Conservation (phyloP, 1,140 invertebrate genomes). For the Drosophila fuyamai region DNA sequence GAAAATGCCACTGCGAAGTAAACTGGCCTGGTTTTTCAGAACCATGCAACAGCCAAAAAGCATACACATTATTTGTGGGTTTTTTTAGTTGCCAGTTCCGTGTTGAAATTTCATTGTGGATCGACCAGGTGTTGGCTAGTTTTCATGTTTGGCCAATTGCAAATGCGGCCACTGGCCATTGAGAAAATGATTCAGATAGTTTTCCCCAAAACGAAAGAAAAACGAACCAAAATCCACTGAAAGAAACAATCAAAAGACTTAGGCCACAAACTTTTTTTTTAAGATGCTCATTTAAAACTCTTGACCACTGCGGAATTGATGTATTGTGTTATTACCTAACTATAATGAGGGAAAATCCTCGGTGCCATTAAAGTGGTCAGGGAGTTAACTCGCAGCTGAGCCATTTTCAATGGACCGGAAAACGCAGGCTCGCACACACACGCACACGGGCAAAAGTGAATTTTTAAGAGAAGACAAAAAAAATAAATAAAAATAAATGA, state of each 20-base stretch:
- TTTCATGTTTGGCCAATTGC: constrained; percentile 30
- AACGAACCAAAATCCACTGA: neutral
- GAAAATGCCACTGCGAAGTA: constrained; percentile 24
- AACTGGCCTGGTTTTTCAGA: constrained; percentile 41
- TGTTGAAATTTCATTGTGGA: constrained; percentile 52
- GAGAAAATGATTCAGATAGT: constrained; percentile 30
- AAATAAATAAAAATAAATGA: constrained; percentile 64
- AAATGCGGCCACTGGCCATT: constrained; percentile 31
- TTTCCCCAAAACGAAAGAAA: constrained; percentile 46
- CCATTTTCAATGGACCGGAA: constrained; percentile 78
- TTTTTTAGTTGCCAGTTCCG: constrained; percentile 42
- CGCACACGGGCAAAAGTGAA: constrained; percentile 62
- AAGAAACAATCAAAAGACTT: constrained; percentile 70
- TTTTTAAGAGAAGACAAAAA: constrained; percentile 62
- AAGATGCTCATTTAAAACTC: constrained; percentile 8
- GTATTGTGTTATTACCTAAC: constrained; percentile 45
- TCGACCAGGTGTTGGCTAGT: constrained; percentile 35
- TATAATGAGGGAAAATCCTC: constrained; percentile 73
- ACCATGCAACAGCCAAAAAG: constrained; percentile 36
- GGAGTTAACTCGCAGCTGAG: constrained; percentile 32
- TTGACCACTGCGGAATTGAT: constrained; percentile 15
- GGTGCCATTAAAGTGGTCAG: constrained; percentile 51
- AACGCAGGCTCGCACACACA: constrained; percentile 37
- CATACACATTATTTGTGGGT: constrained; percentile 8
- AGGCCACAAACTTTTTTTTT: constrained; percentile 62